Evolutionary conservation across 1,140 invertebrate species (phyloP).

Genomic region (Luehdorfia chinensis): DNA sequence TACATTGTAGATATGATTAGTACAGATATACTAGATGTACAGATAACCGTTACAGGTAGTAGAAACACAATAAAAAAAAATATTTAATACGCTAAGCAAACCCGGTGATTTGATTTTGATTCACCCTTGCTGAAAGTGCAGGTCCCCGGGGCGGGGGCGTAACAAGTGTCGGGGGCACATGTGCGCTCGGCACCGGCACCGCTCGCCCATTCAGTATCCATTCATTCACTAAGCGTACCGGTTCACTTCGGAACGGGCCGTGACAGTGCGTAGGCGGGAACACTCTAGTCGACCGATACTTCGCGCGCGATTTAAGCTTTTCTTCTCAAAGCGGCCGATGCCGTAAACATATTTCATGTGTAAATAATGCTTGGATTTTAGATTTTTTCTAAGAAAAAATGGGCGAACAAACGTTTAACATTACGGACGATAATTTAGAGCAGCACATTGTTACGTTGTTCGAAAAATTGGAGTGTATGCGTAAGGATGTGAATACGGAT

Average conservation of each 20-base stretch:
- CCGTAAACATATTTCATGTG: slow-evolving; percentile 13
- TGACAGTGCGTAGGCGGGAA: slow-evolving; percentile 33
- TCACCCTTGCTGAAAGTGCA: slow-evolving; percentile 53
- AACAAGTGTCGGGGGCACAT: slow-evolving; percentile 66
- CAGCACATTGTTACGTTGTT: slow-evolving; percentile 85
- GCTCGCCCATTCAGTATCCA: slow-evolving; percentile 30
- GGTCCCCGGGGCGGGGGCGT: slow-evolving; percentile 55
- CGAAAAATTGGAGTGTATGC: slow-evolving; percentile 82
- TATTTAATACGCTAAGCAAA: too few species aligned
- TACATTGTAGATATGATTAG: too few species aligned
- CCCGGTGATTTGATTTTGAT: slow-evolving; percentile 23
- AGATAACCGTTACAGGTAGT: too few species aligned
- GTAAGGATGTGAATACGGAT: slow-evolving; percentile 76
- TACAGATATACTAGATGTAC: too few species aligned
- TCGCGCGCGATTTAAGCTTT: slow-evolving; percentile 41
- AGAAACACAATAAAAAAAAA: too few species aligned
- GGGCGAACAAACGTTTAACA: slow-evolving; percentile 66
- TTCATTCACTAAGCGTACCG: slow-evolving; percentile 41
- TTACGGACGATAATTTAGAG: slow-evolving; percentile 80
- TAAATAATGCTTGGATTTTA: slow-evolving; percentile 20
- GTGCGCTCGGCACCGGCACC: slow-evolving; percentile 40
- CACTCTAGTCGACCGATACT: too few species aligned
- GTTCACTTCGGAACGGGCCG: slow-evolving; percentile 34
- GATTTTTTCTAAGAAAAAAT: slow-evolving; percentile 34
- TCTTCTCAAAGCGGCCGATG: slow-evolving; percentile 9